phyloP scores from a whole-genome alignment of 2,797 vertebrate species.

The Gymnothorax reevesii region DNA sequence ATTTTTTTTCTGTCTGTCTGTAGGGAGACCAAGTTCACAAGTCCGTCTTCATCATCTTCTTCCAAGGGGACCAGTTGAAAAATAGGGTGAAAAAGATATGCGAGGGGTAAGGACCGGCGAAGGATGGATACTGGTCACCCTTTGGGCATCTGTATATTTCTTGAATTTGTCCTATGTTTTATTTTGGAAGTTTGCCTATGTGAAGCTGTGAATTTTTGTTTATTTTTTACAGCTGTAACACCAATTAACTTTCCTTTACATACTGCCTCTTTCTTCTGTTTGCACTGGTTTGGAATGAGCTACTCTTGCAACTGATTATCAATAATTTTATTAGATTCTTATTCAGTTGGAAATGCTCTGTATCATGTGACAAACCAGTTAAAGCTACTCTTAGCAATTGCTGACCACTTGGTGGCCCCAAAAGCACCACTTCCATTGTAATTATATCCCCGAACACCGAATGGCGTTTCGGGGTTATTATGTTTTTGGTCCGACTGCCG shows the following conservation, averaged over 20 bases:
- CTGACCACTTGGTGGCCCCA: too few relatives aligned
- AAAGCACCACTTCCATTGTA: too few relatives aligned
- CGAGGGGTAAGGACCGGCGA: constrained; percentile 78
- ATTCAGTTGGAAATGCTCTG: not conserved
- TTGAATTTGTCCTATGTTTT: not conserved
- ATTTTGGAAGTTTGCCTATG: not conserved
- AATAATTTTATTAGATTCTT: not conserved
- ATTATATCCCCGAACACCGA: too few relatives aligned
- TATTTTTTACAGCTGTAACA: not conserved
- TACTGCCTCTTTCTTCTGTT: not conserved
- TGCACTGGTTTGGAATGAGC: not conserved
- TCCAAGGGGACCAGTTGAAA: constrained; percentile 94
- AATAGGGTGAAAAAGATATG: constrained; percentile 96
- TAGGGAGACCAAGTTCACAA: constrained; percentile 94
- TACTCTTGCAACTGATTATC: not conserved
- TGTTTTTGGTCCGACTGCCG: too few relatives aligned
- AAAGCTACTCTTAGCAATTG: too few relatives aligned
- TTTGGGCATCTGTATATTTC: not conserved
- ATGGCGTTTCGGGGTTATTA: too few relatives aligned
- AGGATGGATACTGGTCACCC: not conserved
- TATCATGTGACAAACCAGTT: not conserved
- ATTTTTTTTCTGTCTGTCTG: constrained; percentile 35
- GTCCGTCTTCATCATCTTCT: constrained; percentile 95
- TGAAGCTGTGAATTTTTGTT: not conserved
- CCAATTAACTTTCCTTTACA: not conserved